These are phyloP conservation scores for Vollenhovia emeryi DNA, from an alignment of 1,140 invertebrate species.

Conservation along the genomic window DNA sequence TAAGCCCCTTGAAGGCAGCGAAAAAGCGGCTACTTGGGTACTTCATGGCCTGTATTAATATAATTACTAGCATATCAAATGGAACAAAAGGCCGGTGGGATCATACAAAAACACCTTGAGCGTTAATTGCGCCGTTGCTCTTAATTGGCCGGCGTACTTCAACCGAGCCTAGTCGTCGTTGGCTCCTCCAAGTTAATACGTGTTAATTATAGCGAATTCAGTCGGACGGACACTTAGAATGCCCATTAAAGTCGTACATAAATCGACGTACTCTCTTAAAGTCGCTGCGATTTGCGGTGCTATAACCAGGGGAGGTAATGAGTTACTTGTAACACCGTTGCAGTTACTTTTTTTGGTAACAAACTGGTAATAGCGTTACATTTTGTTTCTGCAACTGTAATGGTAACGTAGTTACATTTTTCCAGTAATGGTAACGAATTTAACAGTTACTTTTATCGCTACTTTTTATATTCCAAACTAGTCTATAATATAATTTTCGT, in stretches of 20 bases:
- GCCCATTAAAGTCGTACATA: neutral
- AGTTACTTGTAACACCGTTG: no score
- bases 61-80: neutral
- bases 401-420: no score
- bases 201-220: neutral
- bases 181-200: neutral
- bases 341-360: no score
- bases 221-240: neutral
- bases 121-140: neutral
- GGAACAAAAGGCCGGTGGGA: neutral
- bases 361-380: no score
- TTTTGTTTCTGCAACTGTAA: no score
- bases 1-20: neutral
- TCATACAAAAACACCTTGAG: neutral
- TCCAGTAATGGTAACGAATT: no score
- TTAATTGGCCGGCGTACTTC: neutral
- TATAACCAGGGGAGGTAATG: no score
- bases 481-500: no score
- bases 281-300: no score
- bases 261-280: no score
- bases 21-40: neutral
- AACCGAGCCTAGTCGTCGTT: neutral
- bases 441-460: no score
- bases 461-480: no score
- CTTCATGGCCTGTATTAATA: neutral